These are phyloP conservation scores for Fragum whitleyi DNA, from an alignment of 2,888 invertebrate species.

Conservation along the genomic window DNA sequence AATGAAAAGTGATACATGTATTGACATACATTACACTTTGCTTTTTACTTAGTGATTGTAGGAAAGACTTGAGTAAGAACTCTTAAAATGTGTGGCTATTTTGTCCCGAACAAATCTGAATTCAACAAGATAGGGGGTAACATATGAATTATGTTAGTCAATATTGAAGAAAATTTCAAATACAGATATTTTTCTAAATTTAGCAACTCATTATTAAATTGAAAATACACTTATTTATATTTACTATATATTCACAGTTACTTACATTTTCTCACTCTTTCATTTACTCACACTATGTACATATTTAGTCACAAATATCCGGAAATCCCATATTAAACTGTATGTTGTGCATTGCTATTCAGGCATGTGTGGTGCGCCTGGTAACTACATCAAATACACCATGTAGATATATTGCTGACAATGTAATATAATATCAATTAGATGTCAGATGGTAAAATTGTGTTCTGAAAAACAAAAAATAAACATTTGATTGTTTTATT, in stretches of 20 bases:
- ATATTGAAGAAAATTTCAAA: not conserved
- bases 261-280: not conserved
- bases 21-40: not conserved
- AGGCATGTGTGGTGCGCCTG: slow-evolving; percentile 4
- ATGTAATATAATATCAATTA: not conserved
- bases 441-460: not conserved
- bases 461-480: not conserved
- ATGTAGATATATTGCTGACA: not conserved
- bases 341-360: slow-evolving; percentile 4
- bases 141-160: not conserved
- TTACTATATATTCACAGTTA: not conserved
- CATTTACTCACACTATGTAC: not conserved
- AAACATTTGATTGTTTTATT: not conserved
- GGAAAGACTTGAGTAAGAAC: not conserved
- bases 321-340: not conserved
- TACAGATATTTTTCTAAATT: not conserved
- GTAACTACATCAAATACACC: slow-evolving; percentile 4
- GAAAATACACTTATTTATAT: not conserved
- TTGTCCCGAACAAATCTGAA: not conserved
- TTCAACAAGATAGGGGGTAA: not conserved
- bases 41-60: not conserved
- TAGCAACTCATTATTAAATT: not conserved
- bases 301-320: not conserved
- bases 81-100: not conserved
- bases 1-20: not conserved